Evolutionary conservation across 2,113 vertebrate genomes (phyloP).

Genomic region (Festucalex cinctus): DNA sequence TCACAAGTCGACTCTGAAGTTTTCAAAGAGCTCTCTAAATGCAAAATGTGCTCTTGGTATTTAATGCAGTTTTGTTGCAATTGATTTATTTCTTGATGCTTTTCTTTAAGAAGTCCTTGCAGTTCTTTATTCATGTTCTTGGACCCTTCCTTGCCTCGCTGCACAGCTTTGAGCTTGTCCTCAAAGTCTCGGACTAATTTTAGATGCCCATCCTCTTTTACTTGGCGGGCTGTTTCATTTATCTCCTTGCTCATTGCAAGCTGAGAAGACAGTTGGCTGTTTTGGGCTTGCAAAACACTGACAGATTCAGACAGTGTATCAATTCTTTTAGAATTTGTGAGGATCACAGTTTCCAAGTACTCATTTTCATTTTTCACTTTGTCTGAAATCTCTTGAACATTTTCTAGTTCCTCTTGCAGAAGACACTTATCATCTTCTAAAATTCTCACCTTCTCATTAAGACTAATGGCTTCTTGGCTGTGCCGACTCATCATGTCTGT

Average conservation of each 20-base stretch:
- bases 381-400: constrained; percentile 76
- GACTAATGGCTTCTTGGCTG: constrained; percentile 66
- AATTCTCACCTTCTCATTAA: constrained; percentile 81
- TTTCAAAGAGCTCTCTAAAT: constrained; percentile 78
- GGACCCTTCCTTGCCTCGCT: constrained; percentile 75
- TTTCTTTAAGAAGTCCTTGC: constrained; percentile 83
- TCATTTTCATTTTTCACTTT: constrained; percentile 85
- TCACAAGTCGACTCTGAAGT: constrained; percentile 60
- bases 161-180: constrained; percentile 77
- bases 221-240: constrained; percentile 59
- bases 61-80: constrained; percentile 83
- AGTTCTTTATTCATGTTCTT: constrained; percentile 80
- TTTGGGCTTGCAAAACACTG: constrained; percentile 69
- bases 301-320: constrained; percentile 75
- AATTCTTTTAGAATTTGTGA: constrained; percentile 76
- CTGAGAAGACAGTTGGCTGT: constrained; percentile 66
- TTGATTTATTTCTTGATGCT: constrained; percentile 83
- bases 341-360: constrained; percentile 79
- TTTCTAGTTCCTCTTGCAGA: constrained; percentile 84
- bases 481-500: constrained; percentile 56
- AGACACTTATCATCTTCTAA: constrained; percentile 83
- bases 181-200: constrained; percentile 77
- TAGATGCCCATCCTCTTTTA: constrained; percentile 79
- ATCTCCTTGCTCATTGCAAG: constrained; percentile 70
- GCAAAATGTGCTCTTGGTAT: constrained; percentile 81